These are phyloP conservation scores for Lamellibrachia luymesi DNA, from an alignment of 1,140 invertebrate species.

Conservation along the genomic window DNA sequence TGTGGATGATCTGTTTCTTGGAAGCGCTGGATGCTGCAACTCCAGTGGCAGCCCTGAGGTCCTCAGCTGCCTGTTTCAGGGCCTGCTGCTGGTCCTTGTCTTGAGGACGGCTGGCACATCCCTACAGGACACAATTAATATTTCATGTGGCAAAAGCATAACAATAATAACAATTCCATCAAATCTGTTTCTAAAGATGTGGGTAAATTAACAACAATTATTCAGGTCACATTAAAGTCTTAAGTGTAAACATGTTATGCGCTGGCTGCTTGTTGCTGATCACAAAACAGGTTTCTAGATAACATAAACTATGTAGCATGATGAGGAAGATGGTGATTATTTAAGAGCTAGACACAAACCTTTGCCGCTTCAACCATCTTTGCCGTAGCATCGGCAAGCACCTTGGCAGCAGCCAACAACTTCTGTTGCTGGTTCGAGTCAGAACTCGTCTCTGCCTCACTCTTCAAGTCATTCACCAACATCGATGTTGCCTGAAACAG, in stretches of 20 bases:
- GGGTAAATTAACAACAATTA: no score
- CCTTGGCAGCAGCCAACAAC: constrained; percentile 78
- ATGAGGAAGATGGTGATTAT: background rate
- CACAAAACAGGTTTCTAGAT: background rate
- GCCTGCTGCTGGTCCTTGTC: constrained; percentile 81
- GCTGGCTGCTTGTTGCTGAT: background rate
- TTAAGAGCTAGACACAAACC: constrained; percentile 33
- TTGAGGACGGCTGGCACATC: constrained; percentile 81
- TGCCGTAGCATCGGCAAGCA: constrained; percentile 92
- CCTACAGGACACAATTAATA: constrained; percentile 38
- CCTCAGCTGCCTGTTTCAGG: constrained; percentile 83
- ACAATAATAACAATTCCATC: no score
- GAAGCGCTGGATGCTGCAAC: constrained; percentile 76
- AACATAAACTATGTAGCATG: no score
- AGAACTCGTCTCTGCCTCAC: constrained; percentile 82
- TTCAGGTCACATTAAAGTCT: no score
- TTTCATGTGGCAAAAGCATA: no score
- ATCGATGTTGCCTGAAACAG: constrained; percentile 73
- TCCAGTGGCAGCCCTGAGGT: constrained; percentile 80
- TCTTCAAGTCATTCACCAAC: constrained; percentile 88
- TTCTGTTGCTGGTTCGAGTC: constrained; percentile 87
- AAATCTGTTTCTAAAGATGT: no score
- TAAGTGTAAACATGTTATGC: background rate
- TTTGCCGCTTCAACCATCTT: constrained; percentile 95
- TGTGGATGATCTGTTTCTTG: constrained; percentile 73